These are phyloP conservation scores for Pristionchus arcanus DNA, from an alignment of 2,888 invertebrate genomes.

Conservation along the genomic window DNA sequence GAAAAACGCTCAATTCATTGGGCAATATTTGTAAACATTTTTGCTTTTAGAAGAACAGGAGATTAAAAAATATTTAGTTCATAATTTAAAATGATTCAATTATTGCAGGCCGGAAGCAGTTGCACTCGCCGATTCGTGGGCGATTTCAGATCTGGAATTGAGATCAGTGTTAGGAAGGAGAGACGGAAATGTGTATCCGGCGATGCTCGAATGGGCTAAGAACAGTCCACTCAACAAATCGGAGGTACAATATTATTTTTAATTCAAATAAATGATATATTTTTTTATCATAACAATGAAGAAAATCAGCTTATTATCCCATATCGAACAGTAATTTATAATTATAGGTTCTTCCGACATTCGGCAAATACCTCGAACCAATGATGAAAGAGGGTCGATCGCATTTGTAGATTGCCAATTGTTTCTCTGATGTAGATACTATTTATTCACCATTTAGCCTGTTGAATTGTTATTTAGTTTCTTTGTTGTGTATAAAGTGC, in stretches of 20 bases:
- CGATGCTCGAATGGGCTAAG: constrained; percentile 80
- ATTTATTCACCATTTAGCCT: neutral
- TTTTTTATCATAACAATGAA: neutral
- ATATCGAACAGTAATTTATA: neutral
- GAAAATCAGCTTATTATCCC: neutral
- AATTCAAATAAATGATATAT: neutral
- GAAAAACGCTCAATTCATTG: too few species aligned
- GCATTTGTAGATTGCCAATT: constrained; percentile 61
- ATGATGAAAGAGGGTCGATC: constrained; percentile 76
- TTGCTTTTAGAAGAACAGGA: too few species aligned
- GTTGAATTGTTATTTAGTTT: constrained; percentile 16
- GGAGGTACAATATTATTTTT: constrained; percentile 73
- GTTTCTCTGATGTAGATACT: neutral
- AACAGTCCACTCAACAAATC: constrained; percentile 80
- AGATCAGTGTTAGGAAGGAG: constrained; percentile 79
- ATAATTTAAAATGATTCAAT: neutral
- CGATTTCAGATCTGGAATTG: constrained; percentile 82
- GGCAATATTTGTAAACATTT: too few species aligned
- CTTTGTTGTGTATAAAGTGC: neutral
- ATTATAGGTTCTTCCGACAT: constrained; percentile 68
- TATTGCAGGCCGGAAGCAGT: constrained; percentile 87
- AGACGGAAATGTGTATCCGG: constrained; percentile 80
- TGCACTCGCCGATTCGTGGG: constrained; percentile 93
- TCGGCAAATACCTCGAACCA: constrained; percentile 73
- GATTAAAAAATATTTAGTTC: too few species aligned